Base-by-base conservation (phyloP, 2,888 invertebrate genomes). In the Hymenopus coronatus region DNA sequence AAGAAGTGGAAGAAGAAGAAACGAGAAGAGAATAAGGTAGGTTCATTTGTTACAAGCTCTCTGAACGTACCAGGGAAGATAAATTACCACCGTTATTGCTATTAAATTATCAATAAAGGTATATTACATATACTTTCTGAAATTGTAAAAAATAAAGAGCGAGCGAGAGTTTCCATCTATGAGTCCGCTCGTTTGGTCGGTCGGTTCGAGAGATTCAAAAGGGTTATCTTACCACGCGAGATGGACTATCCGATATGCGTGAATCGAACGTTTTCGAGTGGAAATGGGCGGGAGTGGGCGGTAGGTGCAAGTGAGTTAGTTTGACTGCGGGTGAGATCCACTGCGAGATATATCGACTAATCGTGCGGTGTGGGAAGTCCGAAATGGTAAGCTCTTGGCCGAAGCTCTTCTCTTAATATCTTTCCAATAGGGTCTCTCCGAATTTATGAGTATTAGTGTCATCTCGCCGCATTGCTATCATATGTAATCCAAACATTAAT, bases 301-400 rank as follows among this genome's bases (percentile, higher is more conserved):
- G 87, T n/a, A 33, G 87, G 87, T 87, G 82, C 87, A 82, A 82
- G 82, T 87, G 87, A 82, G 87, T 87, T 87, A 87, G 87, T 86
- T 81, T 86, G 85, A 46, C 85, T 85, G 85, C 85, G 85, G 46
- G 46, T 85, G 40, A 85, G 81, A 87, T 82, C 28, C 82, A 46
- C 82, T 33, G 54, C 28, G 82, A 87, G 87, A 87, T 87, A 87
- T 87, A 87, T 87, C 82, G 82, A 87, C 81, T 87, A 40, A 87
- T 87, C 87, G 87, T 87, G 87, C 87, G 81, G 30, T 82, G 87
- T 87, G 87, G 87, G 87, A 87, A 87, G 87, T 87, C 87, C 87
- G 40, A 28, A 81, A 33, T 86, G 85, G 54, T 28, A 86, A 81
- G 54, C 81, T 81, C 54, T 27, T 20, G 54, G 54, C 54, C 54